These are phyloP conservation scores for Macrotis lagotis DNA, from an alignment of 2,113 vertebrate genomes.

Conservation along the genomic window DNA sequence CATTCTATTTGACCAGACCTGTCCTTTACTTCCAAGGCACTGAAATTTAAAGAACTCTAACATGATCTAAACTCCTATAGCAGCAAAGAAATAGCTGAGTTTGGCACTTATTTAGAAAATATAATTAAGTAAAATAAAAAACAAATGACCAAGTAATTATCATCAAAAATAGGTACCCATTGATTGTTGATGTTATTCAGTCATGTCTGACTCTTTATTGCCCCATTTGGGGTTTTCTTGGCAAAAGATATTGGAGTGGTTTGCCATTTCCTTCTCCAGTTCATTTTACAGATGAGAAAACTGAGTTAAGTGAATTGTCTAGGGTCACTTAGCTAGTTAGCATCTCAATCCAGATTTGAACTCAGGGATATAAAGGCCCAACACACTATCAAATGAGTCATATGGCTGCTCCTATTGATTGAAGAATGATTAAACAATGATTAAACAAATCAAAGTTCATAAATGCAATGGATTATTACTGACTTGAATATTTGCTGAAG, in stretches of 20 bases:
- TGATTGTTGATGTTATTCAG: no score
- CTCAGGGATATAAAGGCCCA: no score
- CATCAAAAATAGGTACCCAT: neutral
- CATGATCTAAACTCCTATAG: neutral
- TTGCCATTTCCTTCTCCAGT: no score
- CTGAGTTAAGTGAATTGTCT: no score
- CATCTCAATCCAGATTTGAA: no score
- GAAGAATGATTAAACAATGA: neutral
- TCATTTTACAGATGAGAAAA: no score
- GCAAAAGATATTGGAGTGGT: no score
- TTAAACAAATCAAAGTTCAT: neutral
- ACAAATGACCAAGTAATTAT: neutral
- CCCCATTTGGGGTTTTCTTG: no score
- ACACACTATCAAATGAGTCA: no score
- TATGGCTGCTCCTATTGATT: no score
- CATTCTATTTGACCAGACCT: neutral
- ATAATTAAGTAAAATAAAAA: neutral
- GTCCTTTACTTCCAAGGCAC: neutral
- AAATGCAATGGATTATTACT: neutral
- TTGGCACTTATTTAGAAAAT: neutral
- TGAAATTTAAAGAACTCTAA: neutral
- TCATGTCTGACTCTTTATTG: no score
- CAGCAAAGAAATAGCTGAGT: neutral
- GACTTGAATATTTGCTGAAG: neutral
- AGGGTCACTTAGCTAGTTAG: no score